Conservation (phyloP, 1,140 invertebrate species). For the Hestina assimilis region DNA sequence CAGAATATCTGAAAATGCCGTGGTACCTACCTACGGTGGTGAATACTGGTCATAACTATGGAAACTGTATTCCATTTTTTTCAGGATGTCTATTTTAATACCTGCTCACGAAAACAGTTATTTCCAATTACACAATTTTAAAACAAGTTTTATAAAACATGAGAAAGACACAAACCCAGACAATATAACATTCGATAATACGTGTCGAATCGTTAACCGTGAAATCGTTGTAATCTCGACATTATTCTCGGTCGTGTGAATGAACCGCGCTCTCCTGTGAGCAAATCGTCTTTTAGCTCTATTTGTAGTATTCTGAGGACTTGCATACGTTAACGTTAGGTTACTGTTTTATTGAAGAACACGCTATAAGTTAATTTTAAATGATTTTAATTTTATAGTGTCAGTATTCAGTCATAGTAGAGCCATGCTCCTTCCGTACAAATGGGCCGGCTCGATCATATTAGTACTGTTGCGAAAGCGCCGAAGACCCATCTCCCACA, state of each 20-base stretch:
- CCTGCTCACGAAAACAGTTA: too few relatives aligned
- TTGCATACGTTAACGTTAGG: not conserved
- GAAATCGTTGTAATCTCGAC: not conserved
- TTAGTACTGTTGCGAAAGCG: too few relatives aligned
- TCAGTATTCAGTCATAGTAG: not conserved
- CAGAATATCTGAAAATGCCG: too few relatives aligned
- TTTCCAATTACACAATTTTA: too few relatives aligned
- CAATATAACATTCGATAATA: not conserved
- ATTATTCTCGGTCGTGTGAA: not conserved
- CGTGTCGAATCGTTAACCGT: not conserved
- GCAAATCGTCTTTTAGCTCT: conserved; percentile 4
- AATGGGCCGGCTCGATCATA: too few relatives aligned
- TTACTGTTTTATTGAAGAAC: not conserved
- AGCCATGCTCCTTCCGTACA: too few relatives aligned
- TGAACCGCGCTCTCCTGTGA: not conserved
- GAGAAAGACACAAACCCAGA: not conserved
- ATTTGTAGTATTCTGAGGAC: not conserved
- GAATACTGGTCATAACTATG: too few relatives aligned
- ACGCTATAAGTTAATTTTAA: not conserved
- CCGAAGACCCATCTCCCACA: too few relatives aligned
- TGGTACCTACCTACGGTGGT: too few relatives aligned
- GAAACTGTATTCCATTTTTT: too few relatives aligned
- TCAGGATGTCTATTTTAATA: too few relatives aligned
- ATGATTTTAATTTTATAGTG: not conserved
- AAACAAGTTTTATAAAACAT: not conserved